Evolutionary conservation across 2,888 invertebrate species (phyloP).

Genomic region (Volucella zonaria): DNA sequence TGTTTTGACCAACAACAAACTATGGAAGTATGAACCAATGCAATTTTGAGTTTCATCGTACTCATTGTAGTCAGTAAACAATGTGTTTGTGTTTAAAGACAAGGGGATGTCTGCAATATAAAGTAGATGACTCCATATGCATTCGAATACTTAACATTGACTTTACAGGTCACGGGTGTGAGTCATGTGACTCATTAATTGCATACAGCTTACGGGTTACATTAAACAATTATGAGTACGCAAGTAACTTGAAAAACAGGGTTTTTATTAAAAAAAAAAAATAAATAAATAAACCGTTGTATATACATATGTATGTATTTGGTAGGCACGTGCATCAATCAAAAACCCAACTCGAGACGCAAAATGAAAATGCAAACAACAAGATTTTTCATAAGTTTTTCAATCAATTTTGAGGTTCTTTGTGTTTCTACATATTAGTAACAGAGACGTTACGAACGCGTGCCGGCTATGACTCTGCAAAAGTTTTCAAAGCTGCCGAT

Average conservation of each 20-base stretch:
- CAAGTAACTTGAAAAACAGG: neutral
- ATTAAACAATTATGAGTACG: constrained; percentile 3
- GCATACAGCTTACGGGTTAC: constrained; percentile 15
- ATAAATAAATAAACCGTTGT: constrained; percentile 1
- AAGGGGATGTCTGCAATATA: neutral
- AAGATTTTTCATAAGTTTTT: constrained; percentile 4
- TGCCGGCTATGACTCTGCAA: no score
- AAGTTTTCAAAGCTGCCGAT: constrained; percentile 1
- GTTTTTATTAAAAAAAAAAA: neutral
- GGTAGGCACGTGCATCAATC: constrained; percentile 54
- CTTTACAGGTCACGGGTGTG: constrained; percentile 18
- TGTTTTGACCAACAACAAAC: neutral
- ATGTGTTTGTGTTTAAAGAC: neutral
- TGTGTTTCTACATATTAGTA: constrained; percentile 18
- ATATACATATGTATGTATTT: constrained; percentile 16
- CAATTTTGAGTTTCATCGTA: neutral
- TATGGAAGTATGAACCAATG: constrained; percentile 2
- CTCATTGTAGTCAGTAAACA: neutral
- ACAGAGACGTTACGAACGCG: neutral
- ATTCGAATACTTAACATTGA: neutral
- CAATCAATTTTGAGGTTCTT: constrained; percentile 4
- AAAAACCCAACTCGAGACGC: constrained; percentile 35
- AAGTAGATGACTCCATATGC: constrained; percentile 7
- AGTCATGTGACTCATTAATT: constrained; percentile 43
- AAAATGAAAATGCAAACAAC: constrained; percentile 39